Evolutionary conservation across 2,888 invertebrate genomes (phyloP).

Genomic region (Nysson spinosus): DNA sequence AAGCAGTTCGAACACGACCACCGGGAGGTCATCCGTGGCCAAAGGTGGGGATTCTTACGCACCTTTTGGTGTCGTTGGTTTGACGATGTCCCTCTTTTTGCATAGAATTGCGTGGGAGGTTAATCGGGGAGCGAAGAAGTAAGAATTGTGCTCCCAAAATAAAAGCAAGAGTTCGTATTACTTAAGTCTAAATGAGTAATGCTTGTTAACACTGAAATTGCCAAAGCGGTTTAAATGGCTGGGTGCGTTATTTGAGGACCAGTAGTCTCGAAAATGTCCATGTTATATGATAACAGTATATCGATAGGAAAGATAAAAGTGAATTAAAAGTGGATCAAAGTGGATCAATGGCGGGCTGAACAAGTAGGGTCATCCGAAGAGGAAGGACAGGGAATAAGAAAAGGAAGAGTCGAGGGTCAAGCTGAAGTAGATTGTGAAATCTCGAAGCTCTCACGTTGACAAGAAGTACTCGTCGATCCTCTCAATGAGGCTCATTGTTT

Average conservation of each 20-base stretch:
- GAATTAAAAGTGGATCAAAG: neutral
- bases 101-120: constrained; percentile 39
- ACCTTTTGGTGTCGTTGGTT: constrained; percentile 55
- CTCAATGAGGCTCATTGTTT: constrained; percentile 68
- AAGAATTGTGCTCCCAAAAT: constrained; percentile 30
- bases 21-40: constrained; percentile 73
- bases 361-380: constrained; percentile 1
- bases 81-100: constrained; percentile 20
- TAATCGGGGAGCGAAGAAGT: constrained; percentile 21
- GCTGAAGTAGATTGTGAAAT: constrained; percentile 59
- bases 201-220: no score
- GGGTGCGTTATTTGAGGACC: no score
- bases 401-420: constrained; percentile 38
- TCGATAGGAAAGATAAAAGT: neutral
- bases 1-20: constrained; percentile 71
- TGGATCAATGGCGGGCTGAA: no score
- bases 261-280: no score
- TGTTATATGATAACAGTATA: no score
- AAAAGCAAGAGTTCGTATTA: neutral
- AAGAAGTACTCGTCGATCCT: constrained; percentile 47
- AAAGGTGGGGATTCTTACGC: constrained; percentile 57
- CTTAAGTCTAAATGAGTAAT: no score
- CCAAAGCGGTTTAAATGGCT: no score
- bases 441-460: constrained; percentile 67
- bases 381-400: constrained; percentile 38